These are phyloP conservation scores for Galleria mellonella DNA, from an alignment of 1,140 invertebrate genomes.

Conservation along the genomic window DNA sequence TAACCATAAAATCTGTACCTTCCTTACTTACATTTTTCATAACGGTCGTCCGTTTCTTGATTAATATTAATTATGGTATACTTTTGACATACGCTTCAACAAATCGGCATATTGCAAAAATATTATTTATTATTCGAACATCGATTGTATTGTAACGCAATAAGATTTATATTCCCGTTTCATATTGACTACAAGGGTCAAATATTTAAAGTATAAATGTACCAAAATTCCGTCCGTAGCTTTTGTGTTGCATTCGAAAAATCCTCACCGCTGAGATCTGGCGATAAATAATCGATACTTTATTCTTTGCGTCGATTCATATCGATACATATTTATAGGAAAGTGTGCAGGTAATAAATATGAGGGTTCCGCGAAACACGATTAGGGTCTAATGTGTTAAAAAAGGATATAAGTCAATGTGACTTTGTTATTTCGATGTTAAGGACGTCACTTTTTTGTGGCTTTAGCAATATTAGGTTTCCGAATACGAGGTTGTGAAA, in stretches of 20 bases:
- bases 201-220: too few species aligned
- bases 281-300: slow-evolving; percentile 6
- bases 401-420: slow-evolving; percentile 2
- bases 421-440: background rate
- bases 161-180: too few species aligned
- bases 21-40: slow-evolving; percentile 6
- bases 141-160: background rate
- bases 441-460: too few species aligned
- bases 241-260: background rate
- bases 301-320: slow-evolving; percentile 4
- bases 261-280: background rate
- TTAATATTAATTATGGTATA: slow-evolving; percentile 21
- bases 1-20: too few species aligned
- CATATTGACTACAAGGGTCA: too few species aligned
- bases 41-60: slow-evolving; percentile 6
- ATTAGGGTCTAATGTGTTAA: slow-evolving; percentile 7
- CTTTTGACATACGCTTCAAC: background rate
- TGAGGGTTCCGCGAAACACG: slow-evolving; percentile 1
- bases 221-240: too few species aligned
- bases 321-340: slow-evolving; percentile 4
- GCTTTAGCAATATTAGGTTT: too few species aligned
- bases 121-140: too few species aligned
- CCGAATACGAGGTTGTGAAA: too few species aligned
- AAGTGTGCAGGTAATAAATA: slow-evolving; percentile 6
- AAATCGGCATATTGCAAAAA: background rate